Base-by-base conservation (phyloP, 2,888 invertebrate species). In the Drosophila demipolita region DNA sequence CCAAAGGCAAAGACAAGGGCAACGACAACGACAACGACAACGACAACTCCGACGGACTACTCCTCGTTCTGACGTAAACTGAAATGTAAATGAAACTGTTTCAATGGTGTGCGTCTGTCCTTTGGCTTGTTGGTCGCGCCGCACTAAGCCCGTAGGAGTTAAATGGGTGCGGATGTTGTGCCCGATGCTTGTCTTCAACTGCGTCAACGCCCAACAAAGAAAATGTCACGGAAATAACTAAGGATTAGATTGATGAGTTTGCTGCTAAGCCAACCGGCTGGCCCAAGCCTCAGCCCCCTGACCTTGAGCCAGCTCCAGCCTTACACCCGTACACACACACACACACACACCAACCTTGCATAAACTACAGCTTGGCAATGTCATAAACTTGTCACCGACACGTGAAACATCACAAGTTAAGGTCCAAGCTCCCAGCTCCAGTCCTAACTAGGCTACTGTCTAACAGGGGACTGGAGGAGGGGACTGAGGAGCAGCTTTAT, bases 181-280 rank as follows among this genome's bases (percentile, higher is more conserved):
- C 7, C 55, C 66, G 52, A 48, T 53, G 59, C 62, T 57, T 71
- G 79, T 65, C 66, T 58, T 68, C 68, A 66, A 72, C 76, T 63
- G 67, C 65, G 60, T 68, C 67, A 76, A 66, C 69, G 81, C 73
- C 72, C 75, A 84, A 80, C 84, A 87, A 84, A 80, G 87, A 87
- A 85, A 82, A 84, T 82, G 87, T 84, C 87, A 85, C 87, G 82
- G 84, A 85, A 85, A 87, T 87, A 87, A 76, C 87, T 82, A 80
- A 78, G 87, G 84, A 85, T 85, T 87, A 85, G 84, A 85, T 85
- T 85, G 87, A 85, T 85, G 84, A 85, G 84, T 84, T 87, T 87
- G 70, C 73, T 74, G 82, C 78, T 73, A 87, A 82, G 82, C 82
- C 80, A 82, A 69, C 74, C 76, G 61, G 48, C 64, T 67, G 36